These are phyloP conservation scores for Picus viridis DNA, from an alignment of 2,797 vertebrate genomes.

Conservation along the genomic window DNA sequence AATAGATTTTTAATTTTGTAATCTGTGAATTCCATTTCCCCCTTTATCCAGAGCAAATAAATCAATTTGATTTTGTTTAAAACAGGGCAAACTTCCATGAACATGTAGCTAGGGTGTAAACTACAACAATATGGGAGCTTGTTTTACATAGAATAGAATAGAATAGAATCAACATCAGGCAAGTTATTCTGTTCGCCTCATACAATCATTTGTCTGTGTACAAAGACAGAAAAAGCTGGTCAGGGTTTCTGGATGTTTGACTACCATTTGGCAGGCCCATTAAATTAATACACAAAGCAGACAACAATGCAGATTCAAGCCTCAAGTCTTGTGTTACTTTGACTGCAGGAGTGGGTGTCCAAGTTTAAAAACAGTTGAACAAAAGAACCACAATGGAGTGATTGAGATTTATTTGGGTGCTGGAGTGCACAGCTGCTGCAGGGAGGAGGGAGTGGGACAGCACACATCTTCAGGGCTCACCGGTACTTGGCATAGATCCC, in stretches of 20 bases:
- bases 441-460: not conserved
- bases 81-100: not conserved
- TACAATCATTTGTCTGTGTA: not conserved
- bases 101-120: not conserved
- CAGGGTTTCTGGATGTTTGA: constrained; percentile 22
- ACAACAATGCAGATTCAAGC: constrained; percentile 27
- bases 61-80: not conserved
- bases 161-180: not conserved
- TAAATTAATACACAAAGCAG: constrained; percentile 48
- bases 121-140: not conserved
- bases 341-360: not conserved
- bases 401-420: constrained; percentile 35
- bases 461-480: not conserved
- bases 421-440: constrained; percentile 15
- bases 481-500: not conserved
- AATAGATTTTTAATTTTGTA: not conserved
- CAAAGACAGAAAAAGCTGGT: not conserved
- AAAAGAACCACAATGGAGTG: constrained; percentile 3
- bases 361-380: constrained; percentile 16
- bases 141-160: not conserved
- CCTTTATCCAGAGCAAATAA: not conserved
- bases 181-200: not conserved
- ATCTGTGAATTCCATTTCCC: accelerated
- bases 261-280: constrained; percentile 12
- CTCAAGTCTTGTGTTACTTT: not conserved